Percentiles rank a stretch among this genome's conserved stretches.
Conservation (phyloP, 2,113 vertebrate genomes). For the Notarius lentiginosus region DNA sequence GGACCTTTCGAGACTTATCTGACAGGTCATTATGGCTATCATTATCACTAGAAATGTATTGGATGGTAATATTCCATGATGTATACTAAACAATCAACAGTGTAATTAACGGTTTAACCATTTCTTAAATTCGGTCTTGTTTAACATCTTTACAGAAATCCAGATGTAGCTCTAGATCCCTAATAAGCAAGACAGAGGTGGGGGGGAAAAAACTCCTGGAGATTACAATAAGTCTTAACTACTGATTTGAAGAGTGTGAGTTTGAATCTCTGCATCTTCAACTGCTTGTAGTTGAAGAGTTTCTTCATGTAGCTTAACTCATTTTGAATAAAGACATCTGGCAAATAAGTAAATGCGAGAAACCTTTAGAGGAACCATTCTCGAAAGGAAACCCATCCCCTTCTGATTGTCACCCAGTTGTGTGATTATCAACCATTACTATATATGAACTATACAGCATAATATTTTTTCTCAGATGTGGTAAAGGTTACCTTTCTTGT, state of each 20-base stretch:
- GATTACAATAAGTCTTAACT: neutral
- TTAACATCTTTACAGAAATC: neutral
- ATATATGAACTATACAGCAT: neutral
- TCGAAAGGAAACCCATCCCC: neutral
- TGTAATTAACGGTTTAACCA: neutral
- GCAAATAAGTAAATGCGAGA: neutral
- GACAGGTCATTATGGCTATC: neutral
- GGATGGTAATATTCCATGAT: neutral
- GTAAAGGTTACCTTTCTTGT: conserved; percentile 82
- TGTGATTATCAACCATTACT: neutral
- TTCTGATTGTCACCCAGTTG: neutral
- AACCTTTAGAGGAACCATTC: neutral
- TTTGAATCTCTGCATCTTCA: neutral
- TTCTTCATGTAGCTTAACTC: neutral
- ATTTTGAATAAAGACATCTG: neutral
- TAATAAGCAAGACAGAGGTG: neutral
- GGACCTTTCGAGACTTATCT: neutral
- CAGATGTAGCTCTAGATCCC: neutral
- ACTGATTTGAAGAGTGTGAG: neutral
- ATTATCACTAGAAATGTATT: neutral
- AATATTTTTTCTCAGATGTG: neutral
- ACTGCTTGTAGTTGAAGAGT: neutral
- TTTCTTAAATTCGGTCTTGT: neutral
- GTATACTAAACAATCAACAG: neutral
- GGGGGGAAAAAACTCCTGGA: neutral